Evolutionary conservation across 2,113 vertebrate genomes (phyloP), one percentile per base, ranked within the genome.

Genomic region (Corydoras maculifer): DNA sequence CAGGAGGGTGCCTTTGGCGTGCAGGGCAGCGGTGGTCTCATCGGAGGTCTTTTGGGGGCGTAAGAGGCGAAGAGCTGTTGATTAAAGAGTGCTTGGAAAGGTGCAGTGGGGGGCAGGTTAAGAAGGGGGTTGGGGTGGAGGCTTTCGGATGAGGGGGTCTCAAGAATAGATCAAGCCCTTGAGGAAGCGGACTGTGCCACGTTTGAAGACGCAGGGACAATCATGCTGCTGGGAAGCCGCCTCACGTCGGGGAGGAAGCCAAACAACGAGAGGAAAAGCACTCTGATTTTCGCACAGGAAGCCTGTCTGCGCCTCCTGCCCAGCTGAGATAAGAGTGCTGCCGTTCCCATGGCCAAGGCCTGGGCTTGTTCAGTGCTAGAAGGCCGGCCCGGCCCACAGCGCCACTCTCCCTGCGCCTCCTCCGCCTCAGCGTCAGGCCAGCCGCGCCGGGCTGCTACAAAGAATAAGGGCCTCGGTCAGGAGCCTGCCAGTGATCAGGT

Each of bases 201-300:
- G 94, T 98, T 99, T 98, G 97, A 98, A 98, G 96, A 99, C 94
- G 91, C 92, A 96, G 91, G 95, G 96, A 98, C 96, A 99, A 97
- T 93, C 90, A 86, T 82, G 89, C 91, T 96, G 94, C 94, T 98
- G 94, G 96, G 96, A 99, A 98, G 94, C 88, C 68, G 90, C 95
- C 95, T 95, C 91, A 89, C 90, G 90, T 91, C 90, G 91, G 80
- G 86, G 93, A 97, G 94, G 97, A 97, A 99, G 92, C 91, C 86
- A 94, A 98, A 99, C 97, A 99, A 99, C 92, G 85, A 97, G 97
- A 99, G 97, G 97, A 99, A 98, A 96, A 91, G 93, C 90, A 85
- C 93, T 94, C 90, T 94, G 94, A 96, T 97, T 98, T 89, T 99
- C 88, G 94, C 91, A 96, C 97, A 99, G 97, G 97, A 99, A 99